These are phyloP conservation scores for Adelognathus sp. DNA, from an alignment of 2,888 invertebrate species.

Conservation along the genomic window DNA sequence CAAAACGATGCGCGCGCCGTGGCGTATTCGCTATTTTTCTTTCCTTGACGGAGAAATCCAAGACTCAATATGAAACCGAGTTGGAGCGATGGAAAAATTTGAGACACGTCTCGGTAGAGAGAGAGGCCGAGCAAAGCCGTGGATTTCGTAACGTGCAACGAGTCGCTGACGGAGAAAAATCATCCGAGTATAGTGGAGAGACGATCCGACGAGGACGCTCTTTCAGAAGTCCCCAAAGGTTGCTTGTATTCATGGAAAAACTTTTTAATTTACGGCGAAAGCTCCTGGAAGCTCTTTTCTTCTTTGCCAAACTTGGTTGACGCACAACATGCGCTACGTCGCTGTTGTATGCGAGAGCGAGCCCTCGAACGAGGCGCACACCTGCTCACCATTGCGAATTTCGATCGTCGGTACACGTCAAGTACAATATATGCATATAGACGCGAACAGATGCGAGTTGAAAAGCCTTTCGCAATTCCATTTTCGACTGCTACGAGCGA, in stretches of 20 bases:
- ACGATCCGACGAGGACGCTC: conserved; percentile 68
- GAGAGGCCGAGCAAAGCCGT: not conserved
- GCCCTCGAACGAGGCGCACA: too few relatives aligned
- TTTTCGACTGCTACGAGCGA: not conserved
- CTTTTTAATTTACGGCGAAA: conserved; percentile 72
- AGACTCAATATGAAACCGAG: not conserved
- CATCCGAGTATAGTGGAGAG: conserved; percentile 52
- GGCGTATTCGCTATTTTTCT: not conserved
- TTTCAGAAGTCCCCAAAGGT: conserved; percentile 58
- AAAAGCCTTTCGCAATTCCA: not conserved
- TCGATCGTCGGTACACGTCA: not conserved
- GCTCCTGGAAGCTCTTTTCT: conserved; percentile 18
- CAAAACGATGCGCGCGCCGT: not conserved
- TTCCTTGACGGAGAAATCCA: not conserved
- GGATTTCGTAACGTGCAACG: not conserved
- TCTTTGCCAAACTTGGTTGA: not conserved
- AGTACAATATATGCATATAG: not conserved
- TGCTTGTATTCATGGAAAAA: conserved; percentile 76
- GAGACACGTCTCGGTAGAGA: not conserved
- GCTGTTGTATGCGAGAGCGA: not conserved
- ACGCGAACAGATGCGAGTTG: not conserved
- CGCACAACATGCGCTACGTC: conserved; percentile 1
- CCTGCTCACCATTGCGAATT: not conserved
- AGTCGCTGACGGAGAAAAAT: not conserved
- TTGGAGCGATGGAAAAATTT: not conserved